Evolutionary conservation across 2,888 invertebrate species (phyloP), one percentile per base, ranked within the genome.

Genomic region (Troides helena): DNA sequence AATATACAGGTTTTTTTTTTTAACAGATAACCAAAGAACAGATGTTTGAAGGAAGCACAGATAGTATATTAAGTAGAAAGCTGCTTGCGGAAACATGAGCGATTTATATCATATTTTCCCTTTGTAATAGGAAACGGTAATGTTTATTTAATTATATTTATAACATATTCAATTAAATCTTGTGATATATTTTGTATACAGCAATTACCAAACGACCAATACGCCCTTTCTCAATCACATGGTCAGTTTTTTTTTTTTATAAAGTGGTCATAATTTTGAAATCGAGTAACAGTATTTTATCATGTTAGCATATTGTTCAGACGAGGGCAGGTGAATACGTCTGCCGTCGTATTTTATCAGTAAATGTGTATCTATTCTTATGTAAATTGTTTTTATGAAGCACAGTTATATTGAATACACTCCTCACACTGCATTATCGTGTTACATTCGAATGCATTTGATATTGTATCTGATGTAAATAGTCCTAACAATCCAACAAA

Each of bases 321-420:
- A 30, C 4, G 39, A 39, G 10, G 10, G 39, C 39, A 39, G 39
- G 39, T 39, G 39, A 8, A 39, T 39, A 10, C 39, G 30, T 3
- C 30, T 3, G 30, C 39, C 39, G 39, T 39, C 39, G 39, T 39
- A 39, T 39, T 39, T 39, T 39, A 39, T 39, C 39, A 4, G 39
- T 39, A 1, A 39, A 39, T 39, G 39, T 39, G 39, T 39, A 39
- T 39, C 39, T 39, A 67, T 67, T 67, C 63, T 68, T 68, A 68
- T 68, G 68, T 68, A 68, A 63, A 68, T 68, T 23, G 25, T 23
- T 43, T 62, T 62, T 62, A 67, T 67, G 62, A 57, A 67, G 39
- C 62, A 23, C n/a, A 62, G 5, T 25, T n/a, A 14, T 21, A 21
- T 36, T 56, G 50, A 46, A 67, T 39, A 65, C 57, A n/a, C 14